These are phyloP conservation scores for Anoplopoma fimbria DNA, from an alignment of 2,113 vertebrate genomes.

Conservation along the genomic window DNA sequence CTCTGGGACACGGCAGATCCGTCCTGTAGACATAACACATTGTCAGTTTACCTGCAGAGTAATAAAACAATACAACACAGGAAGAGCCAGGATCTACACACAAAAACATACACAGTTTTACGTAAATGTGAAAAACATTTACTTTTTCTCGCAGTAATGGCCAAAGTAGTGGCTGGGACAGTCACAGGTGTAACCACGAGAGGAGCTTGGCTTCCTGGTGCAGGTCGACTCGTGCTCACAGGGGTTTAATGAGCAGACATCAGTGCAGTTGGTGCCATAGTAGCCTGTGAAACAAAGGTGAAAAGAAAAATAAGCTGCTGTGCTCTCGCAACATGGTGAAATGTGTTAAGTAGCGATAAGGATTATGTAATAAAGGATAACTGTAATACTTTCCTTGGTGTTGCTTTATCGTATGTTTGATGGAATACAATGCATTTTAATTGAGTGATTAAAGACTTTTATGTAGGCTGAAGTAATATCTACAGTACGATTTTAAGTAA, in stretches of 20 bases:
- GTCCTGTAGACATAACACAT: conserved; percentile 79
- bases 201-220: conserved; percentile 82
- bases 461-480: background rate
- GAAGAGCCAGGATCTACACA: background rate
- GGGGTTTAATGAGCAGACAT: conserved; percentile 91
- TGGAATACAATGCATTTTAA: background rate
- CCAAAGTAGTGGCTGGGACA: conserved; percentile 91
- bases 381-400: too few species aligned
- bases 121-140: conserved; percentile 8
- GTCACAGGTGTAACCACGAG: conserved; percentile 89
- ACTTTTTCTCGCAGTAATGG: conserved; percentile 95
- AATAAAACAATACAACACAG: background rate
- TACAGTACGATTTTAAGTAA: background rate
- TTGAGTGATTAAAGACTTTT: background rate
- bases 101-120: background rate
- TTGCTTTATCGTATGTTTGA: background rate
- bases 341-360: background rate
- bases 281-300: conserved; percentile 83
- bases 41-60: background rate
- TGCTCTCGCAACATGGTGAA: background rate
- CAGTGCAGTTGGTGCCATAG: conserved; percentile 91
- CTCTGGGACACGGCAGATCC: conserved; percentile 91
- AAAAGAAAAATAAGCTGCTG: background rate
- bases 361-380: background rate
- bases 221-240: conserved; percentile 91